Base-by-base conservation (phyloP, 2,888 invertebrate genomes). In the Eristalis intricaria region DNA sequence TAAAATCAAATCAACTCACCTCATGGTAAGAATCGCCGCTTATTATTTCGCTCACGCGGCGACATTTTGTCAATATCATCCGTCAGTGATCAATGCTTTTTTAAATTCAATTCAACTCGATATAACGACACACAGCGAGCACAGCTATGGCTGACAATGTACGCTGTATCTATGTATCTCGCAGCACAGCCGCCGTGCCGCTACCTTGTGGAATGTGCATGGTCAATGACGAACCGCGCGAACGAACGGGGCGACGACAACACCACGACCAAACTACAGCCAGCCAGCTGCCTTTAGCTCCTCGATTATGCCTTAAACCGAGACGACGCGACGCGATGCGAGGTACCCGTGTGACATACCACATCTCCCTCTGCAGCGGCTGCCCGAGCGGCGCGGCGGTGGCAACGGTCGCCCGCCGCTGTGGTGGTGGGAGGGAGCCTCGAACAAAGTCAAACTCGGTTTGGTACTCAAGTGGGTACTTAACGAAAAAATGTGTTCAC, bases 1-100 rank as follows among this genome's bases (percentile, higher is more conserved):
- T 87, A 87, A 87, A 87, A 87, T 87, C 87, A 87, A 87, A 87
- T 87, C 87, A 87, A 87, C 83, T 87, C 79, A 79, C 83, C 75
- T 83, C 79, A 87, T 66, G 83, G 83, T 71, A 75, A 68, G 84
- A 75, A 76, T 63, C 87, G 15, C 26, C 87, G 78, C 79, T 87
- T 87, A 87, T 68, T 84, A 92, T 91, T 91, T 91, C 90, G 90
- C 90, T 89, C 92, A 92, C 92, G 92, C 92, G 91, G 91, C 91
- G 92, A 92, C 92, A 92, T 92, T 92, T 92, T 91, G 92, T 92
- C 92, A 92, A 92, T 91, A 92, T 92, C 87, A 87, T 87, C 91
- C 91, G 90, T 90, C 91, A 90, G 90, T 89, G 91, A 90, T 91
- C 91, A 92, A 91, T 91, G 92, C 91, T 91, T 90, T 92, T 91